Evolutionary conservation across 53 echinoderm and acorn worm species (phyloP).

Genomic region (Actinopyga echinites): DNA sequence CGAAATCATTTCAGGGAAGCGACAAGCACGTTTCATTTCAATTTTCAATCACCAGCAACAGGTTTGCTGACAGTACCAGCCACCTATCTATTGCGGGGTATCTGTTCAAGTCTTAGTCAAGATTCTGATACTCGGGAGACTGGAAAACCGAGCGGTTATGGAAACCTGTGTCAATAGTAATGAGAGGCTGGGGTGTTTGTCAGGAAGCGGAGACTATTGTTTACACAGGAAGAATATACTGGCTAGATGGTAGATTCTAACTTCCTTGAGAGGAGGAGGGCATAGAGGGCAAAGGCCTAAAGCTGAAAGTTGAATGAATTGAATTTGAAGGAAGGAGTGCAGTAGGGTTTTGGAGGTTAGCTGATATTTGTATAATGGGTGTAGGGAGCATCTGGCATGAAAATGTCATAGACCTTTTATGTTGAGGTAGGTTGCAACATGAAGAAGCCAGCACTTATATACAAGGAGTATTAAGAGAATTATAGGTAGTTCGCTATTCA

Average conservation of each 20-base stretch:
- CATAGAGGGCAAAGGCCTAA: conserved; percentile 1
- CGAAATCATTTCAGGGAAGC: not conserved
- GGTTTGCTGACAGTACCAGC: not conserved
- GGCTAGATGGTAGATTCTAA: not conserved
- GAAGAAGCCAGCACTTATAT: too few relatives aligned
- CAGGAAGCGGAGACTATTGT: conserved; percentile 17
- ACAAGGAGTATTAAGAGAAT: too few relatives aligned
- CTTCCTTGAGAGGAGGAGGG: not conserved
- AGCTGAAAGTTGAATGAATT: conserved; percentile 4
- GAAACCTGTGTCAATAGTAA: conserved; percentile 4
- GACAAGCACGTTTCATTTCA: not conserved
- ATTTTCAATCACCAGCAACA: conserved; percentile 2
- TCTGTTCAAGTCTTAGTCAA: too few relatives aligned
- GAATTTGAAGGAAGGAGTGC: not conserved
- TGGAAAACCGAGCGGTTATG: not conserved
- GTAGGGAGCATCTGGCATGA: too few relatives aligned
- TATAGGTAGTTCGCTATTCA: too few relatives aligned
- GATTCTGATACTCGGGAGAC: conserved; percentile 2
- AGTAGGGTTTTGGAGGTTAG: not conserved
- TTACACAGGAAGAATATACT: conserved; percentile 38
- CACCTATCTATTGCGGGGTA: too few relatives aligned
- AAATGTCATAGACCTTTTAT: too few relatives aligned
- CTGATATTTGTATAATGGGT: too few relatives aligned
- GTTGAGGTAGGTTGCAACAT: too few relatives aligned
- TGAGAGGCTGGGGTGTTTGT: conserved; percentile 19